phyloP scores from a whole-genome alignment of 1,140 invertebrate species.

The Agrypnia vestita region DNA sequence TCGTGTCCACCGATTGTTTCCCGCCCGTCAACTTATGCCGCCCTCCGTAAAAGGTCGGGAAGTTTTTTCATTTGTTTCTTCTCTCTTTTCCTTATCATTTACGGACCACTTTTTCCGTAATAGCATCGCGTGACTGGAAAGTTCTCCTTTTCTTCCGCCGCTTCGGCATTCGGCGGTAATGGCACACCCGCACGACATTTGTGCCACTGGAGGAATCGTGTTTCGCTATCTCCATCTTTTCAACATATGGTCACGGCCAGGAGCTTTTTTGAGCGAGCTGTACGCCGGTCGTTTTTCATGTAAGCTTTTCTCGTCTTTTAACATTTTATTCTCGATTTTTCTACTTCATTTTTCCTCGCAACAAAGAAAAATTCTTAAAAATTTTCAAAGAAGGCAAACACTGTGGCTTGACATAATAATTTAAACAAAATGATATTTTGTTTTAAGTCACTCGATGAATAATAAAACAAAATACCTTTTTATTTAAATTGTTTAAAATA shows the following conservation, averaged over 20 bases:
- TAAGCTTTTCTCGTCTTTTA: too few species aligned
- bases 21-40: slow-evolving; percentile 53
- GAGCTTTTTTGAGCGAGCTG: background rate
- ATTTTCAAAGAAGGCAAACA: too few species aligned
- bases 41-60: slow-evolving; percentile 52
- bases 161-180: slow-evolving; percentile 43
- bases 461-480: too few species aligned
- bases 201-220: slow-evolving; percentile 4
- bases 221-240: slow-evolving; percentile 23
- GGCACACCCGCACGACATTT: slow-evolving; percentile 24
- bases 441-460: too few species aligned
- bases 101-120: slow-evolving; percentile 52
- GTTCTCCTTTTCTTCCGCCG: slow-evolving; percentile 28
- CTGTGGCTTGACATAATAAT: too few species aligned
- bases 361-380: too few species aligned
- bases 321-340: too few species aligned
- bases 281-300: too few species aligned
- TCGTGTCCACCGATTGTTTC: slow-evolving; percentile 42
- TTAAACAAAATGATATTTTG: too few species aligned
- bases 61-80: slow-evolving; percentile 52
- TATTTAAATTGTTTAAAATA: too few species aligned
- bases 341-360: too few species aligned
- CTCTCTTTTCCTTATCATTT: slow-evolving; percentile 52
- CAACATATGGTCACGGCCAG: slow-evolving; percentile 5
- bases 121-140: slow-evolving; percentile 52